Evolutionary conservation across 2,888 invertebrate genomes (phyloP).

Genomic region (Lagria hirta): DNA sequence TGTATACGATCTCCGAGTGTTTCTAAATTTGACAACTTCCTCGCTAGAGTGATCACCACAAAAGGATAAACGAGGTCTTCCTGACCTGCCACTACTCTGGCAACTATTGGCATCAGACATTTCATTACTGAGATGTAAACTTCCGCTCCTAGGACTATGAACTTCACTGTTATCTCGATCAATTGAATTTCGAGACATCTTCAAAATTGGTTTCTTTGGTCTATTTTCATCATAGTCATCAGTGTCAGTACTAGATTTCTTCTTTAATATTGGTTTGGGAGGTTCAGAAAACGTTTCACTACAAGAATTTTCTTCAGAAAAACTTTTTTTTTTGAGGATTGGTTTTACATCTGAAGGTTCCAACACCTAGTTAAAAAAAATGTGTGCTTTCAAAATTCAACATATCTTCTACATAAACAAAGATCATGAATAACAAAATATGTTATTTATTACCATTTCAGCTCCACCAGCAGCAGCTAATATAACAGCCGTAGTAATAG

Average conservation of each 20-base stretch:
- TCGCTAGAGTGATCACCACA: conserved; percentile 51
- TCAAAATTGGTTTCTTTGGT: conserved; percentile 75
- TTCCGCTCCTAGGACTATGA: conserved; percentile 22
- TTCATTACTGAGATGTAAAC: conserved; percentile 24
- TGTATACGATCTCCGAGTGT: conserved; percentile 42
- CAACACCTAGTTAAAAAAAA: too few species aligned
- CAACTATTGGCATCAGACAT: conserved; percentile 60
- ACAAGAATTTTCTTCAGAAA: conserved; percentile 67
- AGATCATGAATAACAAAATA: too few species aligned
- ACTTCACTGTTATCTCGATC: conserved; percentile 31
- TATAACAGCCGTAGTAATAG: conserved; percentile 68
- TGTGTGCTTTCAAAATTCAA: too few species aligned
- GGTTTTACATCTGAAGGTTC: conserved; percentile 63
- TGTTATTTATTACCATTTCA: too few species aligned
- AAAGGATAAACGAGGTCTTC: conserved; percentile 65
- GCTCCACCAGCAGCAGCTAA: conserved; percentile 66
- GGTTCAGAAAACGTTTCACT: conserved; percentile 52
- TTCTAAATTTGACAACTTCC: conserved; percentile 14
- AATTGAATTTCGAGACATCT: conserved; percentile 64
- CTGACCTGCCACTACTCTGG: conserved; percentile 63
- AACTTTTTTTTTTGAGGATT: conserved; percentile 81
- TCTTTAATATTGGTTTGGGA: conserved; percentile 81
- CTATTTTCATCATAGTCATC: conserved; percentile 75
- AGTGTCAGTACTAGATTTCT: conserved; percentile 77
- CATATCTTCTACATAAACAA: too few species aligned